Base-by-base conservation (phyloP, 2,888 invertebrate genomes). In the Drosophila villosipedis region DNA sequence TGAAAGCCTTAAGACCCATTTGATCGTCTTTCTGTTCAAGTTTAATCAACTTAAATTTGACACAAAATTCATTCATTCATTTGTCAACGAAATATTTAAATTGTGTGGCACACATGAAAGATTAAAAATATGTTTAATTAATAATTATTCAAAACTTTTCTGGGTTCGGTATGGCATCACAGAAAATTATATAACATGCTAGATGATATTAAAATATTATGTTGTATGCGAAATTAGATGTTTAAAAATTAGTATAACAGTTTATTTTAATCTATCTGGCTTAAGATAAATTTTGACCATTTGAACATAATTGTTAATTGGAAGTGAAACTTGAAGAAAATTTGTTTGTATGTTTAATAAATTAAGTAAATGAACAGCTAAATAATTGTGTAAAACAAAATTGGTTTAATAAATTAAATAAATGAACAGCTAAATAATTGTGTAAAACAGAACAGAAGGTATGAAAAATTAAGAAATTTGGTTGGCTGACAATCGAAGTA, bases 231-330 rank as follows among this genome's bases (percentile, higher is more conserved):
- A 43, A 43, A n/a, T 12, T 5, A 5, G 22, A 12, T 12, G 12
- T 12, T 12, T 1, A 12, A 12, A 5, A 43, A 3, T 43, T 0
- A 12, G 12, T 43, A 5, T 12, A 5, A 22, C 22, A 22, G 12
- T 22, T 12, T 5, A 2, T 22, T 12, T 22, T 12, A 4, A 41
- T 41, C n/a, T 41, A 4, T 5, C 1, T 41, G 10, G n/a, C 41
- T 10, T 39, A 39, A 39, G 0, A 0, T n/a, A 2, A 10, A 2
- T 12, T n/a, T n/a, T n/a, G n/a, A 1, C 4, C n/a, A 41, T n/a
- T 41, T n/a, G 4, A n/a, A 10, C n/a, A 4, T n/a, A 39, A 9
- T 39, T 19, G 19, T 39, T 19, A 39, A 19, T 19, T 39, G 3
- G 9, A 39, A 39, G 4, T 9, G n/a, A n/a, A 22, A 43, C 12